Conservation (phyloP, 2,797 vertebrate genomes). For the Vultur gryphus region DNA sequence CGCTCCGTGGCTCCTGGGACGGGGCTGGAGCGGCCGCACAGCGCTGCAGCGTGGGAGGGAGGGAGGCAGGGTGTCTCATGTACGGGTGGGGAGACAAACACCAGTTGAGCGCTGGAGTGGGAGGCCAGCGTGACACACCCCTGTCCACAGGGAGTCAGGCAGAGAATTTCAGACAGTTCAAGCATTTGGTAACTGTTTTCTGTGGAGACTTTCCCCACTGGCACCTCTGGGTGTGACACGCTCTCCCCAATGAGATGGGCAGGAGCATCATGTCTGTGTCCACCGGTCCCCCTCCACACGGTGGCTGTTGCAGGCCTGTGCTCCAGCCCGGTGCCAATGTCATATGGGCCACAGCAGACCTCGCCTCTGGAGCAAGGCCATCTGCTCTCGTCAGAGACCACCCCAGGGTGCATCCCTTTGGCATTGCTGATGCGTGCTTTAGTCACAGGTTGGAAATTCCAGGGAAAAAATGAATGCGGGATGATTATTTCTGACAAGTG, state of each 20-base stretch:
- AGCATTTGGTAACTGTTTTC: not conserved
- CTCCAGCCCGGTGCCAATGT: not conserved
- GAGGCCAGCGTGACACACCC: not conserved
- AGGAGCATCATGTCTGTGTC: not conserved
- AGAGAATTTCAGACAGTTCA: not conserved
- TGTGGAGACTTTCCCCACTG: not conserved
- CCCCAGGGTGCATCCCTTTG: not conserved
- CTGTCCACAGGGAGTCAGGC: not conserved
- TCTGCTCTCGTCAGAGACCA: accelerated
- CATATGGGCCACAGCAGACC: accelerated
- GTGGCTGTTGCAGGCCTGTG: not conserved
- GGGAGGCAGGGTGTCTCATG: not conserved
- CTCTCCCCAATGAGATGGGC: accelerated
- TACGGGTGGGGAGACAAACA: not conserved
- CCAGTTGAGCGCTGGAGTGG: not conserved
- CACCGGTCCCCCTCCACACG: accelerated
- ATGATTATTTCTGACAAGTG: not conserved
- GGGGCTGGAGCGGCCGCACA: not conserved
- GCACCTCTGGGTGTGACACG: accelerated
- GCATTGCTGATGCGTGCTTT: not conserved
- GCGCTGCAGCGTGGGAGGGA: not conserved
- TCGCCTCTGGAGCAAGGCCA: not conserved
- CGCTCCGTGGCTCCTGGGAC: accelerated
- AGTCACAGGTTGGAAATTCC: not conserved
- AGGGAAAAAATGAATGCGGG: accelerated